Conservation (phyloP, 2,113 vertebrate genomes). For the Syrrhaptes paradoxus region DNA sequence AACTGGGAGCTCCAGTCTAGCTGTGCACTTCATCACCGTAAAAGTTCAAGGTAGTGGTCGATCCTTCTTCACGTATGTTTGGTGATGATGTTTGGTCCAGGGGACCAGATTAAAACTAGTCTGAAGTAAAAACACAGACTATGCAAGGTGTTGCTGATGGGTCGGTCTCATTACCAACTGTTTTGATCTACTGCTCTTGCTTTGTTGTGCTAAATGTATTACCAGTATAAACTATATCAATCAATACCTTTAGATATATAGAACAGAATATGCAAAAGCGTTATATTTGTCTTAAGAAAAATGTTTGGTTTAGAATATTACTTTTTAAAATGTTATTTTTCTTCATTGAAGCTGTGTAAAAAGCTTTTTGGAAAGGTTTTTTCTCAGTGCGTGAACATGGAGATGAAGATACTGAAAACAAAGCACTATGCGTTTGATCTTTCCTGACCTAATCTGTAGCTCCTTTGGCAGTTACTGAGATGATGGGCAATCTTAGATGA, state of each 20-base stretch:
- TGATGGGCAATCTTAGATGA: slow-evolving; percentile 8
- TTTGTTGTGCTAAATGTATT: neutral
- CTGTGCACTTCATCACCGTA: neutral
- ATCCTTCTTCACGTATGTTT: neutral
- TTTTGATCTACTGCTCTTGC: neutral
- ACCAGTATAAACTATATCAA: neutral
- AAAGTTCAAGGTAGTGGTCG: neutral
- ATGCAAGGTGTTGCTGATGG: neutral
- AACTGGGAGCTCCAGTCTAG: neutral
- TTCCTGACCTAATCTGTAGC: slow-evolving; percentile 11
- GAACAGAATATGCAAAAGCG: neutral
- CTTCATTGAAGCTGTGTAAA: neutral
- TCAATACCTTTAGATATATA: neutral
- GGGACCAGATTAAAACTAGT: neutral
- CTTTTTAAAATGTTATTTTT: neutral
- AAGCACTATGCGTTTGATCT: slow-evolving; percentile 9
- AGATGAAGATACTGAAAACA: neutral
- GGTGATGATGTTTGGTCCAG: neutral
- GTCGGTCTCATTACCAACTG: neutral
- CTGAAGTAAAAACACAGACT: neutral
- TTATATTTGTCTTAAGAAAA: neutral
- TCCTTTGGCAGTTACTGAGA: slow-evolving; percentile 9
- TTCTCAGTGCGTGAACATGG: fast-evolving
- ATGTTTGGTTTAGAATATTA: neutral
- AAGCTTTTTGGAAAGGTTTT: neutral